These are phyloP conservation scores for Barnardius zonarius DNA, from an alignment of 2,113 vertebrate genomes.

Conservation along the genomic window DNA sequence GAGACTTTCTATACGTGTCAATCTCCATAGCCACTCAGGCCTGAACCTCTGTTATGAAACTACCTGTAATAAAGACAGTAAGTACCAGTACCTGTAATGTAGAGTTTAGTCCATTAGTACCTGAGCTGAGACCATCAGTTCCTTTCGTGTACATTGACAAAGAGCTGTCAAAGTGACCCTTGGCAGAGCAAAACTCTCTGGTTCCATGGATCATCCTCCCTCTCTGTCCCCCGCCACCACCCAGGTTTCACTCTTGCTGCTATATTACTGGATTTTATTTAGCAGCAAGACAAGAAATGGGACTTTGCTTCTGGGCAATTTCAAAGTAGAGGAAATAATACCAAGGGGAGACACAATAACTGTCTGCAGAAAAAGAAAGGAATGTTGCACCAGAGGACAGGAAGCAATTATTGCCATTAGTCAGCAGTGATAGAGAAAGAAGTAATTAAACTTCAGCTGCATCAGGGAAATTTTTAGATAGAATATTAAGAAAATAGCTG, in stretches of 20 bases:
- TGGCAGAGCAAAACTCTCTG: background rate
- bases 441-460: slow-evolving; percentile 59
- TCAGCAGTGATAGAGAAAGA: slow-evolving; percentile 55
- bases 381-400: slow-evolving; percentile 56
- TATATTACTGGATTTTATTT: background rate
- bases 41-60: background rate
- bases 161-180: background rate
- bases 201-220: background rate
- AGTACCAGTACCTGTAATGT: background rate
- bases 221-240: background rate
- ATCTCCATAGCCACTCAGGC: background rate
- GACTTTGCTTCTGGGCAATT: background rate
- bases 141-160: background rate
- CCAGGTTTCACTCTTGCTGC: background rate
- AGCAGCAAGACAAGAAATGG: background rate
- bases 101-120: background rate
- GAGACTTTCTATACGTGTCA: background rate
- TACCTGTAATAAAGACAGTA: background rate
- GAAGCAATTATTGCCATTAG: slow-evolving; percentile 62
- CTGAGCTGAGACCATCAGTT: background rate
- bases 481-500: slow-evolving; percentile 18
- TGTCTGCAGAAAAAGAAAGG: slow-evolving; percentile 25
- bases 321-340: slow-evolving; percentile 19
- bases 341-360: slow-evolving; percentile 30
- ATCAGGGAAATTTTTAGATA: slow-evolving; percentile 37